Conservation (phyloP, 1,140 invertebrate genomes). For the Calephelis nemesis region DNA sequence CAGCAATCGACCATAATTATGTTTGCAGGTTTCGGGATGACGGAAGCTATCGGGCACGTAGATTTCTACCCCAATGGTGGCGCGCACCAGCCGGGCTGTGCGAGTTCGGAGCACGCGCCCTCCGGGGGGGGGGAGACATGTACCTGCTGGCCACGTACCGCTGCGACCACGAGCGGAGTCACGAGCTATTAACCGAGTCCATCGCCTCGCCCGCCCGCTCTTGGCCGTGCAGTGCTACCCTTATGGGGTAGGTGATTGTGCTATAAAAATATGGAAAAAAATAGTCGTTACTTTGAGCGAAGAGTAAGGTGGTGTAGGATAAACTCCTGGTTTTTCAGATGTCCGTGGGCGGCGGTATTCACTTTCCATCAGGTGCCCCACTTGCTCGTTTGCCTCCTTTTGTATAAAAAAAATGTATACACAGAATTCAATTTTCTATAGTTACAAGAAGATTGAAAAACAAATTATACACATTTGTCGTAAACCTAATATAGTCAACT, state of each 20-base stretch:
- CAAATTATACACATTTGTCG: neutral
- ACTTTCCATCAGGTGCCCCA: too few relatives aligned
- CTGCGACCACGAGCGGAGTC: conserved; percentile 92
- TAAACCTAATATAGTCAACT: conserved; percentile 16
- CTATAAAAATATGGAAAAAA: neutral
- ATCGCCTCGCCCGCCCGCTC: conserved; percentile 87
- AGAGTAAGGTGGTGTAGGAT: too few relatives aligned
- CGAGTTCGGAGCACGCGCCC: conserved; percentile 85
- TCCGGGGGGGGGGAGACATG: conserved; percentile 77
- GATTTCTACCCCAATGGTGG: conserved; percentile 96
- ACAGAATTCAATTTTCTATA: too few relatives aligned
- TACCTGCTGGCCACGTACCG: conserved; percentile 86
- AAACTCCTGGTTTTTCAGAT: too few relatives aligned
- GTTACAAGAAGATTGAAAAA: neutral
- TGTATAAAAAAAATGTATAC: too few relatives aligned
- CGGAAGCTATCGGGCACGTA: conserved; percentile 89
- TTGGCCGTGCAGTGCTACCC: conserved; percentile 87
- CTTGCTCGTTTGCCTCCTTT: too few relatives aligned
- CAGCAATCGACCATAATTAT: too few relatives aligned
- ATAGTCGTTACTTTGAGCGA: too few relatives aligned
- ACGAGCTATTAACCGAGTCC: conserved; percentile 92
- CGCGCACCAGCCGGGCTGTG: conserved; percentile 91
- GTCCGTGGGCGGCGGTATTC: too few relatives aligned
- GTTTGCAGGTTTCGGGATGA: conserved; percentile 86
- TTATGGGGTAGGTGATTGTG: conserved; percentile 80